A percentile compares a stretch with the other conserved stretches of the same genome.
Evolutionary conservation across 2,797 vertebrate species (phyloP).

Genomic region (Novumbra hubbsi): DNA sequence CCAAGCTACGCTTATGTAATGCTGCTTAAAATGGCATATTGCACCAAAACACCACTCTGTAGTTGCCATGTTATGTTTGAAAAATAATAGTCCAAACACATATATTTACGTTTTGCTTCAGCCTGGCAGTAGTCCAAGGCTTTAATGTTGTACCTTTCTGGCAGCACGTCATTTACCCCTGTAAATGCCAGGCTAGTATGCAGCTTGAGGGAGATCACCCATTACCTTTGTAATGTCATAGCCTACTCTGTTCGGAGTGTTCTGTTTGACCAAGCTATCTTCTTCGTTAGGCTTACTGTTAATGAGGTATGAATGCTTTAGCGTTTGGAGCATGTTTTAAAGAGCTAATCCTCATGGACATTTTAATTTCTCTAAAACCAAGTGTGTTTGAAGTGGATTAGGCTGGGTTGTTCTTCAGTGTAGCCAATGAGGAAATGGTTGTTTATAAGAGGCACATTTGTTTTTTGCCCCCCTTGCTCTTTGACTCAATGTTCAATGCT

Average conservation of each 20-base stretch:
- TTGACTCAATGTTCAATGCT: not conserved
- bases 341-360: conserved; percentile 9
- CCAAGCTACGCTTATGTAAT: not conserved
- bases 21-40: not conserved
- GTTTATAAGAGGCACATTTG: not conserved
- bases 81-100: not conserved
- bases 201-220: not conserved
- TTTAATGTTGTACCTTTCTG: not conserved
- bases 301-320: conserved; percentile 1
- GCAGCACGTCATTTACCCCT: not conserved
- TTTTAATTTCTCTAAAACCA: conserved; percentile 4
- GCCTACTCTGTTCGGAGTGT: not conserved
- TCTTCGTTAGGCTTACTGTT: not conserved
- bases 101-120: not conserved
- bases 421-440: not conserved
- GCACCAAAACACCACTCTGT: not conserved
- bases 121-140: not conserved
- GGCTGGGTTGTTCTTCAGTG: not conserved
- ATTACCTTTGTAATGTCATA: not conserved
- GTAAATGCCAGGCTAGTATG: not conserved
- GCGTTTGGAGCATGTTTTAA: not conserved
- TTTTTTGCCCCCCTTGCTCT: not conserved
- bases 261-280: not conserved
- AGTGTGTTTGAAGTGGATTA: conserved; percentile 8
- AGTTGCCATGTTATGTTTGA: not conserved